phyloP scores from a whole-genome alignment of 2,888 invertebrate genomes.

The Spilarctia lutea region DNA sequence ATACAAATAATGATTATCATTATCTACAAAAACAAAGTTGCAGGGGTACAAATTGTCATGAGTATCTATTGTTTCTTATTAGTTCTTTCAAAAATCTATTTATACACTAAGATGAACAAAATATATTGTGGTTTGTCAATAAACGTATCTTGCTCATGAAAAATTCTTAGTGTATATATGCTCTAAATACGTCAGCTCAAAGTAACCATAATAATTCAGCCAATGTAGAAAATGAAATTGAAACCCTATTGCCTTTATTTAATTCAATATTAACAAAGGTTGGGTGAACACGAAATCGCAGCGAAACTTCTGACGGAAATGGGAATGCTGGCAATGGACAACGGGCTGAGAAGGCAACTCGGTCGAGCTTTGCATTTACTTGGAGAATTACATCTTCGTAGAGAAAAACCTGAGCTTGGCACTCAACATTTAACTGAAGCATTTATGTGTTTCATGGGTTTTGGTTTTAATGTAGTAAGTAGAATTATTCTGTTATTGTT shows the following conservation, averaged over 20 bases:
- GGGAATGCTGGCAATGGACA: conserved; percentile 77
- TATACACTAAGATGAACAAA: no score
- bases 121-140: neutral
- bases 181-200: neutral
- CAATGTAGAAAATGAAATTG: neutral
- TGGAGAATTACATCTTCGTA: conserved; percentile 76
- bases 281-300: conserved; percentile 73
- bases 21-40: no score
- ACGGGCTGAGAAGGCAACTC: conserved; percentile 68
- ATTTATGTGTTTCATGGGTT: conserved; percentile 79
- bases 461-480: conserved; percentile 60
- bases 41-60: neutral
- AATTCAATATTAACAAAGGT: conserved; percentile 48
- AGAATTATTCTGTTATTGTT: neutral
- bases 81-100: no score
- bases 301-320: conserved; percentile 76
- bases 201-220: neutral
- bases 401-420: conserved; percentile 77
- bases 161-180: neutral
- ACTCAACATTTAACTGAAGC: conserved; percentile 79
- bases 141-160: neutral
- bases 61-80: no score
- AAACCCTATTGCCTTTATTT: neutral
- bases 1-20: neutral
- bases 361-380: conserved; percentile 77